Conservation (phyloP, 2,113 vertebrate genomes). For the Crotalus tigris region DNA sequence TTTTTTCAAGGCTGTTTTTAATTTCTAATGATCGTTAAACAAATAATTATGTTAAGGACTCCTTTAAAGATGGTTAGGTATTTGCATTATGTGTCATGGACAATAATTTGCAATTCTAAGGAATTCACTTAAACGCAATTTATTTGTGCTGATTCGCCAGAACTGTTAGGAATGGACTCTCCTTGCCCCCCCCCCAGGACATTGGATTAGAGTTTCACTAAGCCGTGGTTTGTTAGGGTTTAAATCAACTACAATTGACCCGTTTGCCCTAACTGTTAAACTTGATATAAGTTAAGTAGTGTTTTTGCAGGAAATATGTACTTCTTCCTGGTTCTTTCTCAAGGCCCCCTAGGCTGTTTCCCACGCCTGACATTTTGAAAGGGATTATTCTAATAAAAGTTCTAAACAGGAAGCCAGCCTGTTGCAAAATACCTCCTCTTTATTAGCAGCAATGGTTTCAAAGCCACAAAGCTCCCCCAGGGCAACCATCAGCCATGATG, state of each 20-base stretch:
- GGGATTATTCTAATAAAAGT: not conserved
- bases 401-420: not conserved
- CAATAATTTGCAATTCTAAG: no score
- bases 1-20: no score
- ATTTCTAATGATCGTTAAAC: no score
- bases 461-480: not conserved
- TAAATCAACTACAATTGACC: not conserved
- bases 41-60: no score
- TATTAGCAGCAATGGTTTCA: not conserved
- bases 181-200: not conserved
- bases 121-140: not conserved
- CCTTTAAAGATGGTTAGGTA: no score
- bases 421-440: not conserved
- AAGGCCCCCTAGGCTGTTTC: not conserved
- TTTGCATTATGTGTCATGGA: no score
- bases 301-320: not conserved
- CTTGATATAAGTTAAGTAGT: not conserved
- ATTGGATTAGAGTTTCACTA: not conserved
- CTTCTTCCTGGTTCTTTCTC: not conserved
- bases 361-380: not conserved
- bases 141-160: not conserved
- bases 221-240: not conserved
- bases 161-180: not conserved
- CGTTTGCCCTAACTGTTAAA: not conserved
- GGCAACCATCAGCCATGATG: no score